A percentile compares a stretch with the other conserved stretches of the same genome.
Conservation (phyloP, 2,888 invertebrate species). For the Danaus chrysippus region DNA sequence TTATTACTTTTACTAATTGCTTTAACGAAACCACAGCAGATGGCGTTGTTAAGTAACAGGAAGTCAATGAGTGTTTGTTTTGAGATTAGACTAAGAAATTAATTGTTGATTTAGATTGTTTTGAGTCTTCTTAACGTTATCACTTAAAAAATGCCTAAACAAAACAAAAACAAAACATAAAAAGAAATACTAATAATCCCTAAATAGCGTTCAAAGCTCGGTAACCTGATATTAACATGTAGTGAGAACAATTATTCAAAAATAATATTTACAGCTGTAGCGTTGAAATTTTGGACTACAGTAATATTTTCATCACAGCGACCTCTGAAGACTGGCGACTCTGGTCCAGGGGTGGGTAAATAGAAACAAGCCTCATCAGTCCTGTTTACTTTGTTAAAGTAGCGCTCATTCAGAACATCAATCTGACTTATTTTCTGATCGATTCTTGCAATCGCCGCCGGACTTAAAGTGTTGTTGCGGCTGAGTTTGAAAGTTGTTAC, state of each 20-base stretch:
- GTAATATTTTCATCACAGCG: constrained; percentile 41
- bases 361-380: constrained; percentile 40
- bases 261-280: constrained; percentile 16
- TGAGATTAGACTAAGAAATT: too few relatives aligned
- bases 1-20: too few relatives aligned
- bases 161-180: too few relatives aligned
- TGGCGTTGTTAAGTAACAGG: too few relatives aligned
- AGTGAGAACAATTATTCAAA: background rate
- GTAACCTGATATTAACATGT: too few relatives aligned
- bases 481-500: constrained; percentile 43
- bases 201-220: too few relatives aligned
- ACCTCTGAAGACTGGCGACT: constrained; percentile 41
- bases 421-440: constrained; percentile 31
- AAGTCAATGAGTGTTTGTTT: too few relatives aligned
- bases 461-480: constrained; percentile 28
- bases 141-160: too few relatives aligned
- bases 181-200: too few relatives aligned
- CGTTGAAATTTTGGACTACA: constrained; percentile 41
- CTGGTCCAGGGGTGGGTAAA: constrained; percentile 32
- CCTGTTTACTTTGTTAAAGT: constrained; percentile 34
- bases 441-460: constrained; percentile 31
- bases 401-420: constrained; percentile 35
- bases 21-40: too few relatives aligned
- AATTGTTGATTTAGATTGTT: too few relatives aligned
- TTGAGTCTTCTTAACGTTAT: too few relatives aligned